Conservation (phyloP, 2,888 invertebrate species). For the Drosophila falleni region DNA sequence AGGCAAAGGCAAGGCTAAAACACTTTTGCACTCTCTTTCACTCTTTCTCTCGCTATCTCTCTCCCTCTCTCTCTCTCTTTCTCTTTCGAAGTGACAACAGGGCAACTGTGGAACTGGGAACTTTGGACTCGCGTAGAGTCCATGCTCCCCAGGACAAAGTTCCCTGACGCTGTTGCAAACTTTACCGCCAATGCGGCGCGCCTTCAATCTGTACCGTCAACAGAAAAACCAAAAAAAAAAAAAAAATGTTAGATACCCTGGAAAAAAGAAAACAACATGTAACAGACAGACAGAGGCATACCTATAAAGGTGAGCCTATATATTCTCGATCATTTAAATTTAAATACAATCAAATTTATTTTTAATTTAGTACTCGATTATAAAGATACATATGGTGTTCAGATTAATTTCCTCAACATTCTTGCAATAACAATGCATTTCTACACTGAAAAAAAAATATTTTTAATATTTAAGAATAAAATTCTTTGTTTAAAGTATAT, state of each 20-base stretch:
- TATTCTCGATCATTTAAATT: too few species aligned
- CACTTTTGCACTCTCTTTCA: constrained; percentile 64
- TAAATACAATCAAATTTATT: too few species aligned
- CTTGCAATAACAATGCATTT: too few species aligned
- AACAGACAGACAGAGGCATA: too few species aligned
- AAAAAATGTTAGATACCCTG: constrained; percentile 1
- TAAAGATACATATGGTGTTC: too few species aligned
- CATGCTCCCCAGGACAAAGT: constrained; percentile 58
- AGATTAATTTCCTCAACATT: too few species aligned
- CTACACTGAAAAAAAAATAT: too few species aligned
- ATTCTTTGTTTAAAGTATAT: too few species aligned
- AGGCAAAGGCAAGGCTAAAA: constrained; percentile 68
- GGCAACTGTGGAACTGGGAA: constrained; percentile 15
- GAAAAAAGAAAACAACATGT: not conserved
- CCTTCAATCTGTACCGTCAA: constrained; percentile 73
- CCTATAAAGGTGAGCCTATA: too few species aligned
- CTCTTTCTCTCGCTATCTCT: not conserved
- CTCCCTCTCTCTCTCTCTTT: constrained; percentile 16
- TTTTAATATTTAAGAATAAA: too few species aligned
- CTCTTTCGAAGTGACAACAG: constrained; percentile 71
- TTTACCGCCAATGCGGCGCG: constrained; percentile 79
- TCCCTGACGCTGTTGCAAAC: constrained; percentile 69
- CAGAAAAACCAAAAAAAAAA: constrained; percentile 32
- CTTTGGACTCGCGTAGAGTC: constrained; percentile 11
- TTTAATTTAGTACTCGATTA: too few species aligned